Conservation (phyloP, 2,113 vertebrate genomes). For the Malurus melanocephalus region DNA sequence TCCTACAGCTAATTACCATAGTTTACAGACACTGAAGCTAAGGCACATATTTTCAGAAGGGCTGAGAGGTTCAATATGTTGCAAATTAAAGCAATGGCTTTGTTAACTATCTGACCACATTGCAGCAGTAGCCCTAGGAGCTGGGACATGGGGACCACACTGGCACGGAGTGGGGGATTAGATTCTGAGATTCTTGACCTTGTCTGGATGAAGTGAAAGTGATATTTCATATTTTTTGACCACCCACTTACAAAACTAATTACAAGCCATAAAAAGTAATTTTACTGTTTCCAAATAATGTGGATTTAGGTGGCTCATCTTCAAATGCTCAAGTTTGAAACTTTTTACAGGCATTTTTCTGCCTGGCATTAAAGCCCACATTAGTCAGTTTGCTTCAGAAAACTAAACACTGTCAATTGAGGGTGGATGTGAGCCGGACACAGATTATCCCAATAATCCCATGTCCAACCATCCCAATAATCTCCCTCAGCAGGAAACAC, state of each 20-base stretch:
- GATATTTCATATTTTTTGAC: neutral
- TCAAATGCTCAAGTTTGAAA: neutral
- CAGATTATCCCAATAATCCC: neutral
- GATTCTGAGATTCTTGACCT: neutral
- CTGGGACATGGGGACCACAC: accelerated
- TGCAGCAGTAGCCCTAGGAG: neutral
- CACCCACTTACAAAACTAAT: neutral
- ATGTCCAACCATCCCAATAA: neutral
- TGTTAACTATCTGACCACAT: neutral
- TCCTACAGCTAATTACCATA: neutral
- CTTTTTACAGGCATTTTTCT: neutral
- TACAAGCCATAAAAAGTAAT: neutral
- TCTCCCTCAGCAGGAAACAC: neutral
- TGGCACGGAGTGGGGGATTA: neutral
- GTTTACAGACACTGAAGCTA: neutral
- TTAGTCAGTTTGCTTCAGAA: neutral
- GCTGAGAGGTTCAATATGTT: neutral
- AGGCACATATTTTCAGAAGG: neutral
- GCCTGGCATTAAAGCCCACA: neutral
- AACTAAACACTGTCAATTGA: neutral
- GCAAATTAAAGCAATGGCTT: neutral
- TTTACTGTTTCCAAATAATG: neutral
- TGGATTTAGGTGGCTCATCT: neutral
- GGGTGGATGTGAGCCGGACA: neutral
- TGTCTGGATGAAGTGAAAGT: neutral